A percentile compares a stretch with the other conserved stretches of the same genome.
Evolutionary conservation across 2,888 invertebrate species (phyloP).

Genomic region (Temnothorax rugatulus): DNA sequence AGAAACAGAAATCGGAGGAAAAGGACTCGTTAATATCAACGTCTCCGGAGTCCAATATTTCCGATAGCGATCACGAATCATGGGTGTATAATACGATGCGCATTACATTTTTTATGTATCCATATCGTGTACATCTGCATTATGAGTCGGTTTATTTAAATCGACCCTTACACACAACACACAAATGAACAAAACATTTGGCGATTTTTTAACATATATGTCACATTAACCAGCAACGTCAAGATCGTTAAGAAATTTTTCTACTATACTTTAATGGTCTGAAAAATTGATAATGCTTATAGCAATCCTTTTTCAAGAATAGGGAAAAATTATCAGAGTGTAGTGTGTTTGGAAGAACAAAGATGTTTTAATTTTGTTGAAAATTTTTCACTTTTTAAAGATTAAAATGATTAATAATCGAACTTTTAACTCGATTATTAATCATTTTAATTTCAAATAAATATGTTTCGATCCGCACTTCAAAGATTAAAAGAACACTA

Average conservation of each 20-base stretch:
- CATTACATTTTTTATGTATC: background rate
- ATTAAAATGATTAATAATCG: background rate
- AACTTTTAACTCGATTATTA: background rate
- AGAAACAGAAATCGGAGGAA: slow-evolving; percentile 37
- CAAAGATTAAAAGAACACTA: no score
- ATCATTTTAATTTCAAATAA: no score
- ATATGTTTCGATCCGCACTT: no score
- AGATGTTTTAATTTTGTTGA: background rate
- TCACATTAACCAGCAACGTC: no score
- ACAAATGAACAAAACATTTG: background rate
- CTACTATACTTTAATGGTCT: no score
- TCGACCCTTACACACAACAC: background rate
- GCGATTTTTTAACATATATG: background rate
- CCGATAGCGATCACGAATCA: slow-evolving; percentile 65
- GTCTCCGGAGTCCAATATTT: slow-evolving; percentile 65
- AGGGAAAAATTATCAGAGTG: background rate
- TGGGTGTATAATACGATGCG: slow-evolving; percentile 36
- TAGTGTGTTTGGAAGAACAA: background rate
- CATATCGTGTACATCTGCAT: background rate
- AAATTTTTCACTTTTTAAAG: background rate
- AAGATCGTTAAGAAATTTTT: no score
- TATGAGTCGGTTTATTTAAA: background rate
- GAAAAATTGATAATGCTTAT: no score
- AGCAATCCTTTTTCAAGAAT: background rate
- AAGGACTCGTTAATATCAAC: slow-evolving; percentile 67